These are phyloP conservation scores for Polypterus bichir DNA, from an alignment of 2,113 vertebrate species.

Conservation along the genomic window DNA sequence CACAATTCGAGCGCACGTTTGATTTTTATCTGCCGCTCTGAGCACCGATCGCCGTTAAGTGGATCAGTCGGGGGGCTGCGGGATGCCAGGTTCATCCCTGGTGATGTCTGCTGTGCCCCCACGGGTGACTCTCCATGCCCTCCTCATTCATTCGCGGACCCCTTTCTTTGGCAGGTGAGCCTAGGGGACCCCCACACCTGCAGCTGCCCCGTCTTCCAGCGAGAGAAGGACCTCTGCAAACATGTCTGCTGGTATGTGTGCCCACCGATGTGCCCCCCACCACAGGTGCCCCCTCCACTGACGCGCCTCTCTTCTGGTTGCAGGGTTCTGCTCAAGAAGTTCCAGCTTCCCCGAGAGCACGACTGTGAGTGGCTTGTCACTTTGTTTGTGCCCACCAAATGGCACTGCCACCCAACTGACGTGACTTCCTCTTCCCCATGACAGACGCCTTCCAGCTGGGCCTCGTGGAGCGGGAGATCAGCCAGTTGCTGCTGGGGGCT, in stretches of 20 bases:
- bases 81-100: too few species aligned
- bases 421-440: not conserved
- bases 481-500: conserved; percentile 36
- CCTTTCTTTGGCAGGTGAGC: conserved; percentile 37
- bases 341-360: conserved; percentile 52
- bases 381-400: not conserved
- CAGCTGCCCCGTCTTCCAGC: conserved; percentile 41
- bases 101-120: not conserved
- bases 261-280: not conserved
- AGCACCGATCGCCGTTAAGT: not conserved
- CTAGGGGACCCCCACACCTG: conserved; percentile 56
- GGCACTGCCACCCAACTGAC: not conserved
- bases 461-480: conserved; percentile 49
- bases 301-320: conserved; percentile 17
- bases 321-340: conserved; percentile 61
- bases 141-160: not conserved
- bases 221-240: conserved; percentile 47
- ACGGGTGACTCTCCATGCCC: not conserved
- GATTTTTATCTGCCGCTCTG: not conserved
- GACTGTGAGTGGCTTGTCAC: conserved; percentile 44
- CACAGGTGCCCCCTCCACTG: not conserved
- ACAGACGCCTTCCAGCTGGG: conserved; percentile 48
- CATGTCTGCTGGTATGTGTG: conserved; percentile 59
- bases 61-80: not conserved
- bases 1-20: too few species aligned